Percentiles rank a stretch among this genome's conserved stretches.
Conservation (phyloP, 1,140 invertebrate genomes). For the Penaeus japonicus region DNA sequence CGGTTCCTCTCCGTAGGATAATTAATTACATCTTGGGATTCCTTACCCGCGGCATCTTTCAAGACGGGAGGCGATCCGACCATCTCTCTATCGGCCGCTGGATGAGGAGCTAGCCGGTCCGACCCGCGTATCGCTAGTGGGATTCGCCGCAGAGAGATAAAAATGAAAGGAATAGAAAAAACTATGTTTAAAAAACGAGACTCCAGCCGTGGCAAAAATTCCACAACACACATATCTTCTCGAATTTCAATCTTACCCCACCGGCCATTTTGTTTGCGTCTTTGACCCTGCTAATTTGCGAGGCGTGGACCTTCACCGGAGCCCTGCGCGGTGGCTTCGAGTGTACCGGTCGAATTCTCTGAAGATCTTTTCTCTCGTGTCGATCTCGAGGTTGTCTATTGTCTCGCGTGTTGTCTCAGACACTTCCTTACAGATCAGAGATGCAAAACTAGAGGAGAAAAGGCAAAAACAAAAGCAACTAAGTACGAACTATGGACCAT, state of each 20-base stretch:
- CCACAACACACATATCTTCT: conserved; percentile 20
- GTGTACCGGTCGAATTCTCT: too few relatives aligned
- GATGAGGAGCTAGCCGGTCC: too few relatives aligned
- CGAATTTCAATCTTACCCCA: conserved; percentile 47
- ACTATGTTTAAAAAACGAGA: not conserved
- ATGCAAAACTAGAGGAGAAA: too few relatives aligned
- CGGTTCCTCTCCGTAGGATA: too few relatives aligned
- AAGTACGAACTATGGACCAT: not conserved
- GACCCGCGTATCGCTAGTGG: too few relatives aligned
- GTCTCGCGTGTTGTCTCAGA: not conserved
- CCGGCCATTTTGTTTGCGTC: conserved; percentile 55
- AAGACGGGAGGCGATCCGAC: too few relatives aligned
- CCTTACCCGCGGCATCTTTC: too few relatives aligned
- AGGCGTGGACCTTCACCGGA: conserved; percentile 2
- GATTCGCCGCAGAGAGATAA: not conserved
- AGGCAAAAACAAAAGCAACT: too few relatives aligned
- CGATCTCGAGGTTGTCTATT: too few relatives aligned
- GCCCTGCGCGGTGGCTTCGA: not conserved
- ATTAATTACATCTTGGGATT: too few relatives aligned
- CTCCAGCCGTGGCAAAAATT: conserved; percentile 10
- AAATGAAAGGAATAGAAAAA: conserved; percentile 3
- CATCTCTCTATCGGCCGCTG: too few relatives aligned
- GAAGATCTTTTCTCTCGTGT: too few relatives aligned
- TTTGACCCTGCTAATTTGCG: conserved; percentile 54
- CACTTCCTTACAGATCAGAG: not conserved